Evolutionary conservation across 35 echinoderm and acorn worm species (phyloP), one percentile per base, ranked within the genome.

Genomic region (Acanthaster planci): DNA sequence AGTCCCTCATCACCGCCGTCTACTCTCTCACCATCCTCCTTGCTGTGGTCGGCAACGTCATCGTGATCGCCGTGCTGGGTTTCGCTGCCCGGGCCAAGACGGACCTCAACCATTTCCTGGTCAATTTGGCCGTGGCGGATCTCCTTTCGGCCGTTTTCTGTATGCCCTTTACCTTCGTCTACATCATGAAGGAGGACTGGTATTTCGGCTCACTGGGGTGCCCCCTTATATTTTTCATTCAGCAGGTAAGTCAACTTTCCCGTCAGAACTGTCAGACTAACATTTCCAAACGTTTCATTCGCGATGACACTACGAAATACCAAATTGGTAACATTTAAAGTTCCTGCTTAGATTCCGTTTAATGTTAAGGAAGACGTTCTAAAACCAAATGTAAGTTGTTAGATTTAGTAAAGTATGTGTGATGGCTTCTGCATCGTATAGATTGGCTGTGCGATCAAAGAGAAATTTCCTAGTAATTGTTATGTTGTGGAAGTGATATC

Each of bases 171-270:
- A 92, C 91, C 22, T 92, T 90, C 42, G 53, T 92, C 31, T 92
- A 88, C 78, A 91, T 97, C 2, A 97, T 92, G 90, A 76, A 79
- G 27, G 93, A 89, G 39, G 39, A 84, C 77, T 97, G 93, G 93
- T 51, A 78, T 0, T 86, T 97, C 36, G 93, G 93, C 8, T 39
- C 51, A 26, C 14, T 80, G 2, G 34, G 82, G 0, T 97, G 90
- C 77, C 80, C 93, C 7, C 38, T 89, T n/a, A 57, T 97, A 26
- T 55, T 97, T 8, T 87, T 86, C 37, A 60, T 92, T 31, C 93
- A 97, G 82, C 93, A 97, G 76, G 93, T 92, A 82, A 97, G 90
- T 88, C 12, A 30, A 19, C 10, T 38, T 59, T 38, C 5, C n/a
- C n/a, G n/a, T n/a, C n/a, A n/a, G n/a, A n/a, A 14, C 14, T 58